A percentile compares a stretch with the other conserved stretches of the same genome.
Evolutionary conservation across 2,888 invertebrate species (phyloP).

Genomic region (Acleris sparsana): DNA sequence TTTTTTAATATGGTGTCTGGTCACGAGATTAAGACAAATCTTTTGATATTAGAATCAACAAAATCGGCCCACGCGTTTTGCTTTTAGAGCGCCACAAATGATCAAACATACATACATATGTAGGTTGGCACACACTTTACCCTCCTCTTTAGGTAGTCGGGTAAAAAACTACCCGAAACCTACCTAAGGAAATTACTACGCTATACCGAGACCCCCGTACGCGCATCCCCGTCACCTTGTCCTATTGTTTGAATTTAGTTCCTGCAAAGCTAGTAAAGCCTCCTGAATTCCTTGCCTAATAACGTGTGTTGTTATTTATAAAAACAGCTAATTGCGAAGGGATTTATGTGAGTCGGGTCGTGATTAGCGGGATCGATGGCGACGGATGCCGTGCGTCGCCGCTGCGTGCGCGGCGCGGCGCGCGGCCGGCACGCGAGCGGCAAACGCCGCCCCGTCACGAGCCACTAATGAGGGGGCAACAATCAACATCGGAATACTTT

Average conservation of each 20-base stretch:
- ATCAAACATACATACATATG: no score
- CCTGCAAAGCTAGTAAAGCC: background rate
- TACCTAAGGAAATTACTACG: no score
- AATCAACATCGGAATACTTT: constrained; percentile 26
- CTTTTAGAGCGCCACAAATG: no score
- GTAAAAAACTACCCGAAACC: no score
- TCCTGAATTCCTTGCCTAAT: background rate
- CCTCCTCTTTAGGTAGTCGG: no score
- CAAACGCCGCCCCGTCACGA: constrained; percentile 45
- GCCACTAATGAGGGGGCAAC: constrained; percentile 34
- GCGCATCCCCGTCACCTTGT: no score
- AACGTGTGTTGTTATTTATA: background rate
- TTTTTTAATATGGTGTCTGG: no score
- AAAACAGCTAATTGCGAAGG: constrained; percentile 5
- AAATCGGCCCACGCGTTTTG: no score
- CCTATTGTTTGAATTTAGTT: background rate
- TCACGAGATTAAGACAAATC: no score
- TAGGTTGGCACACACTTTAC: no score
- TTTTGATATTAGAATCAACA: no score
- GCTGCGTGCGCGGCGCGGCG: constrained; percentile 57
- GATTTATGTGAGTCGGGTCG: constrained; percentile 18
- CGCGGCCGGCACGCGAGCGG: constrained; percentile 56
- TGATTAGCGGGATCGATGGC: constrained; percentile 44
- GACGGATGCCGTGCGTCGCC: constrained; percentile 54
- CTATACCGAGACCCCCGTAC: no score